Evolutionary conservation across 2,113 vertebrate genomes (phyloP), one percentile per base, ranked within the genome.

Genomic region (Mola mola): DNA sequence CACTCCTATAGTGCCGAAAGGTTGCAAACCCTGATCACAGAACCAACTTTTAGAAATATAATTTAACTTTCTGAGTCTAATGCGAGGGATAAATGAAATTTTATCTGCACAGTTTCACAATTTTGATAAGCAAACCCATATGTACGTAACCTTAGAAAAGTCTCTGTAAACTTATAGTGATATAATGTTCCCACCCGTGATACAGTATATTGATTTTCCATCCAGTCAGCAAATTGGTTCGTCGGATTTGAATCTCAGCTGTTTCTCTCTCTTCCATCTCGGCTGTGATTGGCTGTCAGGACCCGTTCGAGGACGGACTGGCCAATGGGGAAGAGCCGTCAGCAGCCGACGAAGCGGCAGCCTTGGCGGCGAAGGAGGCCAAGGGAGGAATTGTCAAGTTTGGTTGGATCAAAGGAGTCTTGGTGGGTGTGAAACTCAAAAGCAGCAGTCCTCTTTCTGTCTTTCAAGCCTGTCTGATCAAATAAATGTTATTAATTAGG

Each of bases 341-440:
- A 2, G 93, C 94, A 6, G 93, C 93, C 0, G 95, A 96, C 44
- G 95, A 94, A 21, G 92, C 92, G 17, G 87, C 93, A 31, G 88
- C 90, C 2, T 71, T 93, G n/a, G 94, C 94, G 0, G 68, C 90
- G 1, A 91, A 94, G 12, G 93, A 97, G 28, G 92, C 88, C 8
- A 96, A 96, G 90, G 94, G 95, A 91, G 95, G 96, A 0, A 87
- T 89, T 0, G 85, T 98, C 50, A 99, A 99, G 78, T 99, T 99
- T 51, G 97, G 97, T 11, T 99, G 97, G 97, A 90, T 99, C 68
- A 98, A 96, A 91, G 97, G 97, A 70, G 97, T 99, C 37, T 83
- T 99, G 92, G 97, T 99, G 53, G 92, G 95, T 86, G 47, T 36
- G 0, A 0, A 10, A n/a, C 13, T 4, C 3, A 8, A 16, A 44